A percentile compares a stretch with the other conserved stretches of the same genome.
Evolutionary conservation across 2,113 vertebrate species (phyloP).

Genomic region (Callocephalon fimbriatum): DNA sequence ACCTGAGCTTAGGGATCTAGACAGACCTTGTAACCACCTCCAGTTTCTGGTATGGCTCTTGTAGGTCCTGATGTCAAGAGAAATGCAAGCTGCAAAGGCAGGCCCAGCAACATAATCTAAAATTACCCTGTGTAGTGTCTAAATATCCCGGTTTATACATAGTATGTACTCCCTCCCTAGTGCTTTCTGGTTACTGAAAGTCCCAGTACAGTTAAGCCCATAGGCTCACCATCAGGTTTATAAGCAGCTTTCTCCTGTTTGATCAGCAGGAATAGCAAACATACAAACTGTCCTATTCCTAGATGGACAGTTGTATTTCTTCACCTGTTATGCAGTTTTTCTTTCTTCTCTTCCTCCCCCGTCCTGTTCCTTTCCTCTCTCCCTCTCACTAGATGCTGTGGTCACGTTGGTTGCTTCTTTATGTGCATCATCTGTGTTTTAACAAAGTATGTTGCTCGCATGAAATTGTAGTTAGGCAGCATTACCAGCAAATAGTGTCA

Average conservation of each 20-base stretch:
- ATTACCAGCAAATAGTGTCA: not conserved
- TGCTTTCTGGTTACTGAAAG: not conserved
- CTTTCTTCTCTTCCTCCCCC: not conserved
- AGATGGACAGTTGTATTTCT: not conserved
- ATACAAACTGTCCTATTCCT: not conserved
- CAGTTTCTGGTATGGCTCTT: not conserved
- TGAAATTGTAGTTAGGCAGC: not conserved
- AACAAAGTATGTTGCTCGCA: not conserved
- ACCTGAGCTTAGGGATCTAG: not conserved
- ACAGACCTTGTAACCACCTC: not conserved
- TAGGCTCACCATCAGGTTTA: not conserved
- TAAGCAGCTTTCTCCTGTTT: not conserved
- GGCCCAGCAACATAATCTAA: not conserved
- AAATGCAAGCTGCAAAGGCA: not conserved
- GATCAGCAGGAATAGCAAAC: constrained; percentile 2
- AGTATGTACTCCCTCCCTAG: not conserved
- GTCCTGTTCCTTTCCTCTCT: not conserved
- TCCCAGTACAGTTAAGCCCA: not conserved
- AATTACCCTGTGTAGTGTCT: not conserved
- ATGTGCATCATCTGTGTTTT: not conserved
- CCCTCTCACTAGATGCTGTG: not conserved
- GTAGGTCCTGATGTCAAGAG: not conserved
- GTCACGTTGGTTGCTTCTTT: not conserved
- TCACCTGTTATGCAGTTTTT: not conserved
- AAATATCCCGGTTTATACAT: not conserved